Conservation (phyloP, 2,797 vertebrate species). For the Argentina silus region DNA sequence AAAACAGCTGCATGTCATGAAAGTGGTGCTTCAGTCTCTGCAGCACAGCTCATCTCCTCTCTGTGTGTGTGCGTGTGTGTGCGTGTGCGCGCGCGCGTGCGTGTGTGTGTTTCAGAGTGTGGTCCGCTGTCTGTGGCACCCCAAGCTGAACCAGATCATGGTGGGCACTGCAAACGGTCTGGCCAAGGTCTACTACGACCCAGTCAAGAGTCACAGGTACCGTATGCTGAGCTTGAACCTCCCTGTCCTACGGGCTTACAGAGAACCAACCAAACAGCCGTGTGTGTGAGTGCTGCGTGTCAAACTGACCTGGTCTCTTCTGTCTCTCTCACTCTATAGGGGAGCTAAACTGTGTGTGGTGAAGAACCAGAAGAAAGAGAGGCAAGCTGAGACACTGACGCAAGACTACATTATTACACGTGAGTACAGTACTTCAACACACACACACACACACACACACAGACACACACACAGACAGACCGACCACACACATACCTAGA, state of each 20-base stretch:
- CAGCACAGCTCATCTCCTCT: not conserved
- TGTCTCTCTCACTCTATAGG: conserved; percentile 65
- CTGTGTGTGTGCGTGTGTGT: not conserved
- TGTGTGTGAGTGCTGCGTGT: conserved; percentile 4
- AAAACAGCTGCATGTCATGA: no score
- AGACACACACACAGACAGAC: not conserved
- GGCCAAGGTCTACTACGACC: conserved; percentile 96
- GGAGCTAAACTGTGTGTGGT: conserved; percentile 97
- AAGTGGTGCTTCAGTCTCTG: not conserved
- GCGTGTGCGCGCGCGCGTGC: not conserved
- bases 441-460: conserved; percentile 5
- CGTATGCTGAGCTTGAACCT: not conserved
- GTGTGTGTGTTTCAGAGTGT: conserved; percentile 79
- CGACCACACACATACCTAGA: conserved; percentile 6
- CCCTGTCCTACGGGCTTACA: no score
- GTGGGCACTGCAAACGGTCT: conserved; percentile 94
- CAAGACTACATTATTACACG: conserved; percentile 99
- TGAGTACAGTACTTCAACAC: conserved; percentile 74
- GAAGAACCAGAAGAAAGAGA: conserved; percentile 92
- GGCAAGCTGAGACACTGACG: conserved; percentile 91
- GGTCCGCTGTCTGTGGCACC: conserved; percentile 97
- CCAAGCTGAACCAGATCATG: conserved; percentile 98
- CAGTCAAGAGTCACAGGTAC: conserved; percentile 94
- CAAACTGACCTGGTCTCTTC: not conserved
- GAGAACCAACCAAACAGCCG: not conserved